Evolutionary conservation across 2,888 invertebrate species (phyloP).

Genomic region (Icerya purchasi): DNA sequence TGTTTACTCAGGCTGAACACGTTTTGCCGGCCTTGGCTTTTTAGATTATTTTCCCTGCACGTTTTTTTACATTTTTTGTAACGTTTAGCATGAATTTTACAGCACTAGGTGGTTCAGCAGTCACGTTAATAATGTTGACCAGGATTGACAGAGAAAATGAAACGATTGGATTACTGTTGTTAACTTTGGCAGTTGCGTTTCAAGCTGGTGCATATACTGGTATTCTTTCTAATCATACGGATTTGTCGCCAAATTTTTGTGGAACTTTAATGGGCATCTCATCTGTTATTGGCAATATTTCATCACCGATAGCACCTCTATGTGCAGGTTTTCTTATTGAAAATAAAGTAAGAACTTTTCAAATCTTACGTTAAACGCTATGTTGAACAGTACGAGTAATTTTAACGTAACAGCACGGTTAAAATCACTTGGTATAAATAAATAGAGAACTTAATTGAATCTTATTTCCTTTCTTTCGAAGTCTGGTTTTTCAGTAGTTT

Average conservation of each 20-base stretch:
- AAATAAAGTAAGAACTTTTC: slow-evolving; percentile 47
- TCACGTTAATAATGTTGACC: slow-evolving; percentile 27
- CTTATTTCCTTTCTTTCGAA: too few species aligned
- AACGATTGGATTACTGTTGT: slow-evolving; percentile 36
- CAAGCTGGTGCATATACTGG: slow-evolving; percentile 56
- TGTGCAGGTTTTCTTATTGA: slow-evolving; percentile 44
- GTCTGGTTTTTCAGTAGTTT: too few species aligned
- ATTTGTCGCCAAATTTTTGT: slow-evolving; percentile 62
- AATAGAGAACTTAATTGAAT: too few species aligned
- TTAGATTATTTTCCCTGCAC: too few species aligned
- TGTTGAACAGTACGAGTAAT: too few species aligned
- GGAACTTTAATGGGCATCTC: slow-evolving; percentile 70
- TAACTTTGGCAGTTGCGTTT: slow-evolving; percentile 49
- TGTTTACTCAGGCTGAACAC: too few species aligned
- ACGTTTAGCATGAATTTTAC: too few species aligned
- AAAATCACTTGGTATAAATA: too few species aligned
- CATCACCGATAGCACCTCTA: slow-evolving; percentile 57
- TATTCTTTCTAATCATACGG: slow-evolving; percentile 46
- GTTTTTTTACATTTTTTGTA: too few species aligned
- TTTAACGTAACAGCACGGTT: too few species aligned
- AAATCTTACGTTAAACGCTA: too few species aligned
- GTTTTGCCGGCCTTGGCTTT: too few species aligned
- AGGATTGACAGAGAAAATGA: slow-evolving; percentile 25
- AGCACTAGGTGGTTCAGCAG: slow-evolving; percentile 25
- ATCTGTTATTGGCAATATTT: slow-evolving; percentile 51